phyloP scores from a whole-genome alignment of 2,113 vertebrate species.

The Notarius lentiginosus region DNA sequence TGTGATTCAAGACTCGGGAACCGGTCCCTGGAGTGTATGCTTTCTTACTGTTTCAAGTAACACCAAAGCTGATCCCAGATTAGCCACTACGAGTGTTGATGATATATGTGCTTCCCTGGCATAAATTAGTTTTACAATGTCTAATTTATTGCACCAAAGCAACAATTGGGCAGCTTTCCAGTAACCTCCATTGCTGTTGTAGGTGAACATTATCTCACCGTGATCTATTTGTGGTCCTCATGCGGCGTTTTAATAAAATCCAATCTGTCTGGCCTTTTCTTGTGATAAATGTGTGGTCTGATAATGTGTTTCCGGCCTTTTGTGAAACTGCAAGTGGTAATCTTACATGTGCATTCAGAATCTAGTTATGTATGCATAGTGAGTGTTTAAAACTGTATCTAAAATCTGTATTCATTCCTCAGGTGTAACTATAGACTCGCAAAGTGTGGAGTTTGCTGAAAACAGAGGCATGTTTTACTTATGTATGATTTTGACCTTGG shows the following conservation, averaged over 20 bases:
- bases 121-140: not conserved
- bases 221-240: not conserved
- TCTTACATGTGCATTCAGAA: not conserved
- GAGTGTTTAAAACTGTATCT: not conserved
- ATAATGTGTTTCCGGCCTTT: not conserved
- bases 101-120: not conserved
- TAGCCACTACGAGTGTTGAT: not conserved
- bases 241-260: conserved; percentile 13
- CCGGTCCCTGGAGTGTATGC: not conserved
- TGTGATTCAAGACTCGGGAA: not conserved
- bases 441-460: not conserved
- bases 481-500: too few species aligned
- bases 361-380: not conserved
- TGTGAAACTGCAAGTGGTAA: not conserved
- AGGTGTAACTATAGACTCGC: not conserved
- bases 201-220: conserved; percentile 5
- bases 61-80: conserved; percentile 1
- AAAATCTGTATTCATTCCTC: not conserved
- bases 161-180: not conserved
- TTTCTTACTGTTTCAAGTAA: not conserved
- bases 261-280: conserved; percentile 11
- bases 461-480: not conserved
- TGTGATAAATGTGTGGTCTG: conserved; percentile 3
- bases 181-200: not conserved
- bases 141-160: conserved; percentile 13